Evolutionary conservation across 2,888 invertebrate species (phyloP).

Genomic region (Nematopogon swammerdamellus): DNA sequence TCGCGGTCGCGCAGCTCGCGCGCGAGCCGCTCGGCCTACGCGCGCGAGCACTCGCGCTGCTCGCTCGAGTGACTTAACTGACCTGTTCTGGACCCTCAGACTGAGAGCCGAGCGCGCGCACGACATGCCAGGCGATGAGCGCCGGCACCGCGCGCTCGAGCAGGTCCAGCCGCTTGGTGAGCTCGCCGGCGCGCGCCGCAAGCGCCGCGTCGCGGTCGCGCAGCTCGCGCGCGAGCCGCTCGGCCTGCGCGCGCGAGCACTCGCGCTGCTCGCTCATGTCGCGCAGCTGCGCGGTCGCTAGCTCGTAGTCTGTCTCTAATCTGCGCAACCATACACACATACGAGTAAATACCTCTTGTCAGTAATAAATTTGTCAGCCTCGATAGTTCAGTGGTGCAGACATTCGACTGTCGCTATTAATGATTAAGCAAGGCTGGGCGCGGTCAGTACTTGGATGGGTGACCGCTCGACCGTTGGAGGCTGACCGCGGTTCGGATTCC

Average conservation of each 20-base stretch:
- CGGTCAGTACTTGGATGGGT: too few relatives aligned
- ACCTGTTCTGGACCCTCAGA: too few relatives aligned
- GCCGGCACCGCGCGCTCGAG: conserved; percentile 62
- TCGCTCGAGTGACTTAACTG: too few relatives aligned
- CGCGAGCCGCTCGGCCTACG: too few relatives aligned
- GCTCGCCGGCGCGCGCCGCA: conserved; percentile 55
- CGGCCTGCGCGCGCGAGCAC: conserved; percentile 50
- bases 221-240: conserved; percentile 34
- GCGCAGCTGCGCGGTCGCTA: conserved; percentile 55
- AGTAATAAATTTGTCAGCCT: too few relatives aligned
- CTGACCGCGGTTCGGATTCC: too few relatives aligned
- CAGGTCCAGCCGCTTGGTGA: conserved; percentile 51
- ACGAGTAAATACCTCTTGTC: neutral
- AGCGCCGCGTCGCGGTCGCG: conserved; percentile 45
- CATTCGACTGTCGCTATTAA: too few relatives aligned
- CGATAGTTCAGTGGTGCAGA: too few relatives aligned
- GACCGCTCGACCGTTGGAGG: too few relatives aligned
- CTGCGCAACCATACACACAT: conserved; percentile 21
- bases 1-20: too few relatives aligned
- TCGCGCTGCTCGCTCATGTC: conserved; percentile 58
- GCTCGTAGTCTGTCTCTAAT: conserved; percentile 61
- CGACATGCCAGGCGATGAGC: conserved; percentile 59
- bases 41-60: too few relatives aligned
- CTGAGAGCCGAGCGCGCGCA: conserved; percentile 36
- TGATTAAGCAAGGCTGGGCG: too few relatives aligned